A percentile compares a stretch with the other conserved stretches of the same genome.
Conservation (phyloP, 2,888 invertebrate species). For the Coelinius sp. region DNA sequence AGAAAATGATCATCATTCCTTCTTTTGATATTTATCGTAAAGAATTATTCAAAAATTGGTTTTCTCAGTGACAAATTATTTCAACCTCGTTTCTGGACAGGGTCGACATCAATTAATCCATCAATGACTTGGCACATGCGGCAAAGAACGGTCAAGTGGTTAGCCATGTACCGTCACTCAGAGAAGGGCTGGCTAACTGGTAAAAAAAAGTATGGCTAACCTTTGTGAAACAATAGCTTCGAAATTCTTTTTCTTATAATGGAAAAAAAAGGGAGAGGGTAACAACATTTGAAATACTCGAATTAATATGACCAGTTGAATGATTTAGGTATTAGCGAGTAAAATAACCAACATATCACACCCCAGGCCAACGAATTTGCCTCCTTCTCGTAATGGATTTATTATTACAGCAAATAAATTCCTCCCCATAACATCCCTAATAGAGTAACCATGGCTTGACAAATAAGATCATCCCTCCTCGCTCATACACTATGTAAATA, state of each 20-base stretch:
- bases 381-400: slow-evolving; percentile 68
- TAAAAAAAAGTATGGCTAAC: slow-evolving; percentile 61
- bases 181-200: slow-evolving; percentile 54
- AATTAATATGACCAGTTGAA: slow-evolving; percentile 2
- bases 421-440: slow-evolving; percentile 67
- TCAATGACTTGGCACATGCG: slow-evolving; percentile 61
- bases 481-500: slow-evolving; percentile 68
- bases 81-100: slow-evolving; percentile 12
- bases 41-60: not conserved
- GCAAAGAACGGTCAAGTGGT: slow-evolving; percentile 68
- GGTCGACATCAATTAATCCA: slow-evolving; percentile 64
- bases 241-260: not conserved
- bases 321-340: not conserved
- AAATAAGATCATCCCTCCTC: slow-evolving; percentile 70
- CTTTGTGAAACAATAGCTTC: slow-evolving; percentile 61
- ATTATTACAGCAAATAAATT: slow-evolving; percentile 70
- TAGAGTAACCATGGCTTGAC: slow-evolving; percentile 67
- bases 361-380: slow-evolving; percentile 51
- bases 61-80: slow-evolving; percentile 7
- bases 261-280: slow-evolving; percentile 13
- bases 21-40: not conserved
- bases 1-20: not conserved
- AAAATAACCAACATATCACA: slow-evolving; percentile 40
- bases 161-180: slow-evolving; percentile 70
- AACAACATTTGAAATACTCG: too few relatives aligned